Evolutionary conservation across 2,113 vertebrate species (phyloP).

Genomic region (Nothoprocta perdicaria): DNA sequence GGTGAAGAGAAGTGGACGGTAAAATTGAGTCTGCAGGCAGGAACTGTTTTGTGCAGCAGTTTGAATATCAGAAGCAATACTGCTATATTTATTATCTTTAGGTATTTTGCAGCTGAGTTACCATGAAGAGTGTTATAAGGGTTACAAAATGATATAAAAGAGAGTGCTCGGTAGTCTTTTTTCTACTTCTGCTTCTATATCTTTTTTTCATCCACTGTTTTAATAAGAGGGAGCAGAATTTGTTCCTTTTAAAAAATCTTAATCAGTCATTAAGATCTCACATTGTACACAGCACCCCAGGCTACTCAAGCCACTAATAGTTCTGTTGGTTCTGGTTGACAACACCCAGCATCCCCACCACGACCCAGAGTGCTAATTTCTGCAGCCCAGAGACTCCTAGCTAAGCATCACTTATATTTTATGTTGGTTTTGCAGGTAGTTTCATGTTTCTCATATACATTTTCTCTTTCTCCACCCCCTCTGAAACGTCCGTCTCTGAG

Average conservation of each 20-base stretch:
- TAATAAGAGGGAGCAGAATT: neutral
- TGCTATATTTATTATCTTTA: neutral
- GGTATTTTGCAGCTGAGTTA: neutral
- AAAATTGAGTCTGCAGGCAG: constrained; percentile 24
- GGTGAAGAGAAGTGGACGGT: neutral
- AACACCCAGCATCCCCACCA: neutral
- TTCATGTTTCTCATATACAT: neutral
- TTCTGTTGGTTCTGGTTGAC: neutral
- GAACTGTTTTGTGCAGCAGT: neutral
- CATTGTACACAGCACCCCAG: neutral
- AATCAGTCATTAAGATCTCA: neutral
- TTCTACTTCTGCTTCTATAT: neutral
- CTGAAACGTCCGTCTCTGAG: neutral
- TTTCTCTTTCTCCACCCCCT: neutral
- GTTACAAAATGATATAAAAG: neutral
- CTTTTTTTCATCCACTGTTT: neutral
- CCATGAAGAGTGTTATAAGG: neutral
- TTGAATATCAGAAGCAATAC: neutral
- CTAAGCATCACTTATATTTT: neutral
- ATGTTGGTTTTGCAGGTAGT: neutral
- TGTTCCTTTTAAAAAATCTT: neutral
- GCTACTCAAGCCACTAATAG: neutral
- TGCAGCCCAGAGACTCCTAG: neutral
- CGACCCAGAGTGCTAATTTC: neutral
- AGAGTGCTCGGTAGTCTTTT: neutral